Conservation (phyloP, 1,140 invertebrate species). For the Hylaeus anthracinus region DNA sequence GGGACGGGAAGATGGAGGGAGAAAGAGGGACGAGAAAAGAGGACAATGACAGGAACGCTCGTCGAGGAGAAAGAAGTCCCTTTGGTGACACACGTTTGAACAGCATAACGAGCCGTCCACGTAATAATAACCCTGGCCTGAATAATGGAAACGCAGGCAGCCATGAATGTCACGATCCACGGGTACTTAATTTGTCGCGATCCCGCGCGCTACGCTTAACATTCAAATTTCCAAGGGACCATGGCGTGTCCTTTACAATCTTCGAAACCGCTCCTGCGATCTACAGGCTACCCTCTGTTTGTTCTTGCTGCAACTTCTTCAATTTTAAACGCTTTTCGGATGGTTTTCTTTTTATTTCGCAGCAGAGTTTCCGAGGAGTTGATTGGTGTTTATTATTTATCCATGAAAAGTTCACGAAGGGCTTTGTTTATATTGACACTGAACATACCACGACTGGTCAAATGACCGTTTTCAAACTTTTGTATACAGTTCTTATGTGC, state of each 20-base stretch:
- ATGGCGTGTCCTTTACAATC: not conserved
- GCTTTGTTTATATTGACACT: too few species aligned
- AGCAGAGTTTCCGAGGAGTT: too few species aligned
- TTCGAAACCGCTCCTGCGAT: constrained; percentile 10
- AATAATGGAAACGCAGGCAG: constrained; percentile 48
- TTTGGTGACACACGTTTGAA: constrained; percentile 43
- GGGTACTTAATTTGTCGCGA: constrained; percentile 54
- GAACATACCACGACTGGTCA: too few species aligned
- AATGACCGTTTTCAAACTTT: too few species aligned
- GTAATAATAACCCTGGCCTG: constrained; percentile 55
- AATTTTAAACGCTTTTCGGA: too few species aligned
- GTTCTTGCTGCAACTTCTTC: too few species aligned
- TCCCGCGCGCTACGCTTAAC: constrained; percentile 48
- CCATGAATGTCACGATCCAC: constrained; percentile 35
- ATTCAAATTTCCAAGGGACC: constrained; percentile 51
- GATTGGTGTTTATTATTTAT: too few species aligned
- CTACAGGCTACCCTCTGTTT: not conserved
- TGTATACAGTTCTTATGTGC: too few species aligned
- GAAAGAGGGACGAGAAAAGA: constrained; percentile 11
- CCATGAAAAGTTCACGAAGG: too few species aligned
- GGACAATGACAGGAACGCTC: constrained; percentile 14
- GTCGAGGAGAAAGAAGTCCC: not conserved
- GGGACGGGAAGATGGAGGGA: constrained; percentile 9
- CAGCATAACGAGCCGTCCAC: constrained; percentile 47
- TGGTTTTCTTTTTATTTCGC: too few species aligned